These are phyloP conservation scores for Coracias cyanogaster DNA, from an alignment of 2,797 vertebrate genomes.

Conservation along the genomic window DNA sequence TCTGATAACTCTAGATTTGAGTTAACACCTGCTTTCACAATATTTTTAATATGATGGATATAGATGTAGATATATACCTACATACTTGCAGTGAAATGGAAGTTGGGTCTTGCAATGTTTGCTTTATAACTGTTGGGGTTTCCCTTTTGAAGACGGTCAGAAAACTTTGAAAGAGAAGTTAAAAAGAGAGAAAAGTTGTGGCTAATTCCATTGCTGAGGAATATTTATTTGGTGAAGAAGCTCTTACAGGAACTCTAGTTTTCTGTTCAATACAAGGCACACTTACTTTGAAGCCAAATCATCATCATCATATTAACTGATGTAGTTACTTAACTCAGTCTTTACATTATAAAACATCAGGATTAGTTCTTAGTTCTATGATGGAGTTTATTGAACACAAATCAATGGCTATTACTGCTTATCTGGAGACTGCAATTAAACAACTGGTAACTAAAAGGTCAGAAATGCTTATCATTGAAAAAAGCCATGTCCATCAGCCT, in stretches of 20 bases:
- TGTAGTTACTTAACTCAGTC: not conserved
- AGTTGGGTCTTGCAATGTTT: not conserved
- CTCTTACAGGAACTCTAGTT: not conserved
- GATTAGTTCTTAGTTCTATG: not conserved
- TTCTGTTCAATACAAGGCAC: not conserved
- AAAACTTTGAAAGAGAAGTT: not conserved
- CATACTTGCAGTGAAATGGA: not conserved
- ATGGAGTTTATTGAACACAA: not conserved
- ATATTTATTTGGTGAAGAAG: not conserved
- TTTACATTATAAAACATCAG: not conserved
- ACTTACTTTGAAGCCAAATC: not conserved
- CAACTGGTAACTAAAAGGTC: conserved; percentile 5
- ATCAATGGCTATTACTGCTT: conserved; percentile 6
- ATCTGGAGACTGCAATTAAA: conserved; percentile 21
- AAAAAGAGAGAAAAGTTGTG: not conserved
- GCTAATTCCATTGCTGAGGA: not conserved
- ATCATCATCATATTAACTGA: not conserved
- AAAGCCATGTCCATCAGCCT: not conserved
- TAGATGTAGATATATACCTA: not conserved
- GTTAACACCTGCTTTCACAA: not conserved
- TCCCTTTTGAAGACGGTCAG: not conserved
- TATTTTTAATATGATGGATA: not conserved
- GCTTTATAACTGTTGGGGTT: not conserved
- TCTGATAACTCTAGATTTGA: not conserved
- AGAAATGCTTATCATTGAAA: not conserved